Evolutionary conservation across 2,888 invertebrate genomes (phyloP), one percentile per base, ranked within the genome.

Genomic region (Clistopyga incitator): DNA sequence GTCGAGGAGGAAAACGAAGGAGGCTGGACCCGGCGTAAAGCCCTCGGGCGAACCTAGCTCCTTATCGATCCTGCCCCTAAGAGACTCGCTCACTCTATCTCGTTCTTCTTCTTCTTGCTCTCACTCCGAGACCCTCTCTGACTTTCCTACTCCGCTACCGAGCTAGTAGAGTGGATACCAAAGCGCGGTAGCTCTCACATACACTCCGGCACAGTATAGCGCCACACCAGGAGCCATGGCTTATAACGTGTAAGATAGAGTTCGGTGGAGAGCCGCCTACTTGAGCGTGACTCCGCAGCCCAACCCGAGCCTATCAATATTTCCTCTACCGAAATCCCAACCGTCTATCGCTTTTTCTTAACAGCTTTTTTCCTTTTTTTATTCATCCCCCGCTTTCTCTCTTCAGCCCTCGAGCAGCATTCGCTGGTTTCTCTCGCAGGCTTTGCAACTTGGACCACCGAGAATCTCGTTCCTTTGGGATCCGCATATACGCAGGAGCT

Each of bases 291-390:
- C 93, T 92, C 93, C 92, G 88, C 93, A 92, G 89, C 89, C 90
- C 85, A 92, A 92, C 89, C 89, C 91, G 90, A 92, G 92, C 92
- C 92, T 92, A 93, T 92, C 92, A 92, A 92, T 92, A 93, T 92
- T 92, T 92, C 90, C 91, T 90, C 82, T 65, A 67, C 88, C 88
- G 87, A 91, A 91, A 89, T 91, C 88, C 90, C 86, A 85, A 78
- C 72, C 79, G 76, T 74, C 85, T 47, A 74, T 84, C 81, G 72
- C 76, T 67, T 25, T 67, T 72, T 42, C 47, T 79, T 76, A 72
- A 47, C 29, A 67, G 10, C 61, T 38, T 71, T 38, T 56, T 59
- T 25, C 34, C 79, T 74, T 47, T 11, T 70, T 29, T 65, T 61
- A 67, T 72, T 50, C 78, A 59, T 3, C 20, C 50, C 25, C 50